Evolutionary conservation across 37 sponge, comb jelly and placozoan species (phyloP).

Genomic region (Hormiphora californensis): DNA sequence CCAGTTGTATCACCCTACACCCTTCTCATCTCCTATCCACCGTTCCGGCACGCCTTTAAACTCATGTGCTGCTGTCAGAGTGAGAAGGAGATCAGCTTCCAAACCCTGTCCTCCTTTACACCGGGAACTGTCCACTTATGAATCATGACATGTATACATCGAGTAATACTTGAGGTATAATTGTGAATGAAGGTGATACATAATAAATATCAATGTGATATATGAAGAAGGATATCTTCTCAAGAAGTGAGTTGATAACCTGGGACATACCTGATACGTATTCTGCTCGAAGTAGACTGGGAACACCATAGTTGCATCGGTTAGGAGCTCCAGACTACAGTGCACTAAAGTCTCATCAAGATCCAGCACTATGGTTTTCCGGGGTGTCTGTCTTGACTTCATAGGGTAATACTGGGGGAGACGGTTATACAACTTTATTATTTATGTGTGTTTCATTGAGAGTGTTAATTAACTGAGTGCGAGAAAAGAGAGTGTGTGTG

Average conservation of each 20-base stretch:
- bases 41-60: conserved; percentile 33
- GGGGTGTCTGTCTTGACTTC: conserved; percentile 77
- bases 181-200: too few relatives aligned
- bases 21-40: background rate
- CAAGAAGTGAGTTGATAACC: too few relatives aligned
- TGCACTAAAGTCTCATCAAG: conserved; percentile 95
- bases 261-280: conserved; percentile 64
- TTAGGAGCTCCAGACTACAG: conserved; percentile 74
- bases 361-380: conserved; percentile 75
- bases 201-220: too few relatives aligned
- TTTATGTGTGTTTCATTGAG: too few relatives aligned
- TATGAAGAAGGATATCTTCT: too few relatives aligned
- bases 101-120: background rate
- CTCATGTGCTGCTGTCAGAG: conserved; percentile 30
- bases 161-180: too few relatives aligned
- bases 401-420: too few relatives aligned
- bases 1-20: conserved; percentile 21
- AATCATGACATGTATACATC: background rate
- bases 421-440: too few relatives aligned
- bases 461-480: too few relatives aligned
- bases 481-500: too few relatives aligned
- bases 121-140: background rate
- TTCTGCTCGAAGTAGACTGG: conserved; percentile 61
- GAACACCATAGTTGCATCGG: conserved; percentile 68
- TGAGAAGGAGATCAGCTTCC: conserved; percentile 38